phyloP scores from a whole-genome alignment of 2,797 vertebrate species.

The Peromyscus attwateri region DNA sequence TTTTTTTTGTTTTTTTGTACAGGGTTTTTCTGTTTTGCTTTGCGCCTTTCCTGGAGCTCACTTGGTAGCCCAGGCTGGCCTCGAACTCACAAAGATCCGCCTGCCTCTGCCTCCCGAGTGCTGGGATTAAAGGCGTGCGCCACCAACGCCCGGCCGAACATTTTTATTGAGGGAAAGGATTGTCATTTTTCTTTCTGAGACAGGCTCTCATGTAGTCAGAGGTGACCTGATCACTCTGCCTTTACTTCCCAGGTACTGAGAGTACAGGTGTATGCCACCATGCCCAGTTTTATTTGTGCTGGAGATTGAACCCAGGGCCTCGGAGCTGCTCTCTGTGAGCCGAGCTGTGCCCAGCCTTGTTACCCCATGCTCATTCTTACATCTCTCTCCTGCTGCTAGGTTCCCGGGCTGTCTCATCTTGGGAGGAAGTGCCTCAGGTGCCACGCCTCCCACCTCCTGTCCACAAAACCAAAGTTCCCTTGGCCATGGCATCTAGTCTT shows the following conservation, averaged over 20 bases:
- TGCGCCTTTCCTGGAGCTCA: no score
- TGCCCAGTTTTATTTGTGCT: background rate
- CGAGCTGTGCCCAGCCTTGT: background rate
- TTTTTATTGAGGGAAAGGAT: background rate
- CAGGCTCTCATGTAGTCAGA: background rate
- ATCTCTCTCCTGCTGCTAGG: slow-evolving; percentile 35
- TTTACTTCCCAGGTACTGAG: background rate
- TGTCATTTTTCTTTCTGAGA: background rate
- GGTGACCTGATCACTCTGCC: background rate
- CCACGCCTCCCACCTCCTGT: slow-evolving; percentile 81
- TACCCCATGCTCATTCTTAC: background rate
- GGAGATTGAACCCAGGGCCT: background rate
- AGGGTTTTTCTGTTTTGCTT: no score
- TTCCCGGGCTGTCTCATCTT: slow-evolving; percentile 38
- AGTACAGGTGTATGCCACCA: no score
- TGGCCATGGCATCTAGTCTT: slow-evolving; percentile 75
- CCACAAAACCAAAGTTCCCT: slow-evolving; percentile 84
- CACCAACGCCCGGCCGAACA: no score
- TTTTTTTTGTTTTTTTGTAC: no score
- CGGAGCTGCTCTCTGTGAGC: no score
- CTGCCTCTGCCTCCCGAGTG: no score
- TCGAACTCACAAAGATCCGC: no score
- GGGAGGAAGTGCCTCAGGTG: slow-evolving; percentile 75
- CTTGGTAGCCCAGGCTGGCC: no score
- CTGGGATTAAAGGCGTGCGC: no score